Conservation (phyloP, 2,113 vertebrate species). For the Sebastes fasciatus region DNA sequence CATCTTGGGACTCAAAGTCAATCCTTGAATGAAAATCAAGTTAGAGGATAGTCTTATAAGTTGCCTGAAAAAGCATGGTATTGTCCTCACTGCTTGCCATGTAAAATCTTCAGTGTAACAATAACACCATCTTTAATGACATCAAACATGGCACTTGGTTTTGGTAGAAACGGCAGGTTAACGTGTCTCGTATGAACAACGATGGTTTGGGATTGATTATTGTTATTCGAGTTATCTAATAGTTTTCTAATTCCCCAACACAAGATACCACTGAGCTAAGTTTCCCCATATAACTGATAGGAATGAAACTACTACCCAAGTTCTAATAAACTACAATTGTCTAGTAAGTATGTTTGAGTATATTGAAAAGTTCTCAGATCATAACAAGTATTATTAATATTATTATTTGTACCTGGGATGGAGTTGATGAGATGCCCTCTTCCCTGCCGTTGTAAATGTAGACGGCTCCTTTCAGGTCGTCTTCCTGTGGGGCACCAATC, state of each 20-base stretch:
- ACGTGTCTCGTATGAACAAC: background rate
- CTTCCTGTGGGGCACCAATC: conserved; percentile 77
- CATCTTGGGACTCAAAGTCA: background rate
- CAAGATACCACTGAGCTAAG: background rate
- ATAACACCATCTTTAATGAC: background rate
- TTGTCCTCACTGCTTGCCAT: background rate
- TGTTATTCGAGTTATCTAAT: background rate
- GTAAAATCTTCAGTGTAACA: background rate
- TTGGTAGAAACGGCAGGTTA: background rate
- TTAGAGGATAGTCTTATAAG: background rate
- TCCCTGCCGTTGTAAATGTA: conserved; percentile 79
- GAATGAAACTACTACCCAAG: background rate
- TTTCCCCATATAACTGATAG: background rate
- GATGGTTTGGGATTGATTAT: background rate
- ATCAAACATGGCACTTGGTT: background rate
- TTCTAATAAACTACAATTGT: background rate
- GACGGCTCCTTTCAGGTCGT: conserved; percentile 74
- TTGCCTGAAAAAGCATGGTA: background rate
- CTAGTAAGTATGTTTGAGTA: background rate
- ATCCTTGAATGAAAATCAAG: background rate
- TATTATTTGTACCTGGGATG: conserved; percentile 69
- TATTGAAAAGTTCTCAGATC: background rate
- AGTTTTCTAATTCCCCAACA: background rate
- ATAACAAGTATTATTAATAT: background rate
- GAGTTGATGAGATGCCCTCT: conserved; percentile 69